Conservation (phyloP, 2,113 vertebrate genomes). For the Silurus glanis region DNA sequence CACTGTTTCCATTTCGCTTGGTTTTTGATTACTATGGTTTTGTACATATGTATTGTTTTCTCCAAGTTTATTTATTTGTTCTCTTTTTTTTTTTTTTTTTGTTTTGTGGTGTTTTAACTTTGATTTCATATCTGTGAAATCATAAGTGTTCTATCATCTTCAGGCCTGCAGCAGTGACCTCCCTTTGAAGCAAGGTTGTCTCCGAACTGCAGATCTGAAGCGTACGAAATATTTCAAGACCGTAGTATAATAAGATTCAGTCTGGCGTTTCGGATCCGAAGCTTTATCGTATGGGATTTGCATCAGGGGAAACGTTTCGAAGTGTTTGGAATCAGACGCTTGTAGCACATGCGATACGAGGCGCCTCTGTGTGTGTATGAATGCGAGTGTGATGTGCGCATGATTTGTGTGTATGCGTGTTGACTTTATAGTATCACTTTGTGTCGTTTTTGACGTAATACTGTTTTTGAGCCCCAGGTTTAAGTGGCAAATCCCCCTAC, state of each 20-base stretch:
- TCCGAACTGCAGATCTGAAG: neutral
- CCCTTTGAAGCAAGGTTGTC: neutral
- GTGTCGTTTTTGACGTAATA: conserved; percentile 61
- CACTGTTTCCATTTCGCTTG: conserved; percentile 54
- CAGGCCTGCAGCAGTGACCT: conserved; percentile 31
- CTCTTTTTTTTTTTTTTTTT: conserved; percentile 61
- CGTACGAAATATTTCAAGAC: conserved; percentile 26
- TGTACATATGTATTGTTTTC: conserved; percentile 58
- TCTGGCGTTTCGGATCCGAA: neutral
- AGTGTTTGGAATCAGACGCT: conserved; percentile 60
- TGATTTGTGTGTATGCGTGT: conserved; percentile 49
- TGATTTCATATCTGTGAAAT: neutral
- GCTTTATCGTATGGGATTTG: neutral
- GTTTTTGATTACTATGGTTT: conserved; percentile 31
- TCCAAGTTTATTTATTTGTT: conserved; percentile 51
- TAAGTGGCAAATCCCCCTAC: conserved; percentile 38
- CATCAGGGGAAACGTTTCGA: conserved; percentile 46
- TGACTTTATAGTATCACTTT: conserved; percentile 70
- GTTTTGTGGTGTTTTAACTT: conserved; percentile 40
- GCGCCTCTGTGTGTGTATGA: conserved; percentile 48
- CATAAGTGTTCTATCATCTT: conserved; percentile 1
- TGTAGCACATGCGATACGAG: conserved; percentile 67
- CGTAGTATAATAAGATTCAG: neutral
- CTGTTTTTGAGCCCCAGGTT: conserved; percentile 61
- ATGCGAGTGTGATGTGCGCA: conserved; percentile 54